phyloP scores from a whole-genome alignment of 2,113 vertebrate species.

The Carassius carassius region DNA sequence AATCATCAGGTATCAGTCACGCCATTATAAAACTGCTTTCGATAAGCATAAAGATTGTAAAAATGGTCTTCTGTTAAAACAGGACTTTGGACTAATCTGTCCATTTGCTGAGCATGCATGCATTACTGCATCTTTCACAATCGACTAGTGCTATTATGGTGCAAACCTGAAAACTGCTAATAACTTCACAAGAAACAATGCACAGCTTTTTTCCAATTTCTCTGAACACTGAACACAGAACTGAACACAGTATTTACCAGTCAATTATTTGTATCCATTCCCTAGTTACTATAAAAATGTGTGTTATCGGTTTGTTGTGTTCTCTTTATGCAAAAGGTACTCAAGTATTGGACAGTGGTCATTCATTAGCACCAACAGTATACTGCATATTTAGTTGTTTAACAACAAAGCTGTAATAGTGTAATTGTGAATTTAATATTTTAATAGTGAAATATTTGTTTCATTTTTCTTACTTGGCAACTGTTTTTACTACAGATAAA shows the following conservation, averaged over 20 bases:
- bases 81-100: background rate
- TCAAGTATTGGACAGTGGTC: background rate
- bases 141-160: background rate
- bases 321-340: background rate
- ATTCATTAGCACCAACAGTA: background rate
- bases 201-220: background rate
- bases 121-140: background rate
- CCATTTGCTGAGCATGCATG: background rate
- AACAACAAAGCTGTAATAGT: background rate
- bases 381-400: background rate
- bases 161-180: background rate
- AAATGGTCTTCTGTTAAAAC: background rate
- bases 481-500: background rate
- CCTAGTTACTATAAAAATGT: background rate
- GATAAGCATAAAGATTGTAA: background rate
- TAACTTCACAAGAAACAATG: background rate
- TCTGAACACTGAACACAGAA: background rate
- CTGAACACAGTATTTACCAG: background rate
- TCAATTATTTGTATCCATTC: background rate
- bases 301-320: background rate
- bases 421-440: no score
- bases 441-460: background rate
- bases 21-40: background rate
- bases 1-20: background rate
- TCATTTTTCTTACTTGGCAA: no score